Evolutionary conservation across 2,888 invertebrate species (phyloP).

Genomic region (Augochlorella aurata): DNA sequence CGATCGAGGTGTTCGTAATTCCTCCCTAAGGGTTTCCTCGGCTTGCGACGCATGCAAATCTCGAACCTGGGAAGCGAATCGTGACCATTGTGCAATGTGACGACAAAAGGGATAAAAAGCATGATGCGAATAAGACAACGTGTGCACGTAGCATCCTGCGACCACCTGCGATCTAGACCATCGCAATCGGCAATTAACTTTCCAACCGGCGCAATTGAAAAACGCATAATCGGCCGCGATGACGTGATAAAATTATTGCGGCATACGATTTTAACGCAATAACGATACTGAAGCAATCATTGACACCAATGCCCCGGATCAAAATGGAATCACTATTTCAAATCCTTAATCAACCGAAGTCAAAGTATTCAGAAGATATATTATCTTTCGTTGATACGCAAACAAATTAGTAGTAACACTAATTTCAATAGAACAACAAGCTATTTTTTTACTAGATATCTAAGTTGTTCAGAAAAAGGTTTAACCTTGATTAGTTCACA

Average conservation of each 20-base stretch:
- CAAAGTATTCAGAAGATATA: too few relatives aligned
- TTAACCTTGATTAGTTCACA: too few relatives aligned
- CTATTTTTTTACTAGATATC: too few relatives aligned
- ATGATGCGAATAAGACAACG: slow-evolving; percentile 30
- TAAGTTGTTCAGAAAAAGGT: too few relatives aligned
- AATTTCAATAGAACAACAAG: too few relatives aligned
- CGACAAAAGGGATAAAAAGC: not conserved
- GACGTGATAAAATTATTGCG: not conserved
- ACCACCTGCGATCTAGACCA: not conserved
- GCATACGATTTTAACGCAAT: not conserved
- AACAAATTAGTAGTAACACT: too few relatives aligned
- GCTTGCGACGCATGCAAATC: slow-evolving; percentile 24
- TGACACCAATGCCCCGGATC: not conserved
- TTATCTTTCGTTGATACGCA: too few relatives aligned
- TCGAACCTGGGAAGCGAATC: slow-evolving; percentile 6
- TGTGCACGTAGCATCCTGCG: slow-evolving; percentile 34
- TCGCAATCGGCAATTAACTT: not conserved
- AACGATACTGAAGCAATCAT: not conserved
- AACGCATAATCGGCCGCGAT: not conserved
- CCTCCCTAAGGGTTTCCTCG: not conserved
- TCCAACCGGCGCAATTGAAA: not conserved
- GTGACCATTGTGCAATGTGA: slow-evolving; percentile 35
- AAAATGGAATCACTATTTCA: too few relatives aligned
- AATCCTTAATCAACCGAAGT: too few relatives aligned
- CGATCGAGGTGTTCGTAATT: slow-evolving; percentile 31